Evolutionary conservation across 2,113 vertebrate species (phyloP), one percentile per base, ranked within the genome.

Genomic region (Lampris incognitus): DNA sequence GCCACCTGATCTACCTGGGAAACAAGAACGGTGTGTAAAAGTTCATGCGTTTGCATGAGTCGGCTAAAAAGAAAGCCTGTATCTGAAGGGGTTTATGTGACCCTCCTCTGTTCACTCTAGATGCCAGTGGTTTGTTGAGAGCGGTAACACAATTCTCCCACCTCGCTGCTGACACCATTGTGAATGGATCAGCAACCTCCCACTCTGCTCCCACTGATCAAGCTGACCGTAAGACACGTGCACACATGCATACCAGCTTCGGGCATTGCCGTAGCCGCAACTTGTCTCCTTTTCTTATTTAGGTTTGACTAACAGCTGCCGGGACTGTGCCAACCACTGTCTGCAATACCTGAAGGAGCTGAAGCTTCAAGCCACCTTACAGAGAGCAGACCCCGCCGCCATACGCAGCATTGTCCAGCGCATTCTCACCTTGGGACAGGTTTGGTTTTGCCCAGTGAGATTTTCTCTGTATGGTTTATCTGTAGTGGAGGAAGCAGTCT

Each of bases 131-230:
- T 39, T 61, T 98, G 79, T 74, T 98, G 68, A 93, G 96, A 59
- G 85, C 94, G 0, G 90, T 98, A 65, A 94, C 95, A 7, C 96
- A 96, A 82, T 96, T 98, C 1, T 94, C 95, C 56, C 96, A 98
- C 88, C 83, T 97, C 57, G 92, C 96, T 6, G 94, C 97, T 0
- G 96, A 98, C 90, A 95, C 95, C 55, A 96, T 99, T 2, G 70
- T 96, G 36, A 96, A 98, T 0, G 96, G 96, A 55, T 94, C 95
- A 0, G 93, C 95, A 0, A 95, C 96, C 1, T 96, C 96, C 1
- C 96, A 98, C 40, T 87, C 93, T 11, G 96, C 95, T 52, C 96
- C 96, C 0, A 91, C 95, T 0, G 96, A 98, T 87, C 93, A 96
- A 0, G 96, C 97, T 0, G 97, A 98, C 86, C 66, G 97, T 98